phyloP scores from a whole-genome alignment of 2,888 invertebrate species.

The Limnephilus marmoratus region DNA sequence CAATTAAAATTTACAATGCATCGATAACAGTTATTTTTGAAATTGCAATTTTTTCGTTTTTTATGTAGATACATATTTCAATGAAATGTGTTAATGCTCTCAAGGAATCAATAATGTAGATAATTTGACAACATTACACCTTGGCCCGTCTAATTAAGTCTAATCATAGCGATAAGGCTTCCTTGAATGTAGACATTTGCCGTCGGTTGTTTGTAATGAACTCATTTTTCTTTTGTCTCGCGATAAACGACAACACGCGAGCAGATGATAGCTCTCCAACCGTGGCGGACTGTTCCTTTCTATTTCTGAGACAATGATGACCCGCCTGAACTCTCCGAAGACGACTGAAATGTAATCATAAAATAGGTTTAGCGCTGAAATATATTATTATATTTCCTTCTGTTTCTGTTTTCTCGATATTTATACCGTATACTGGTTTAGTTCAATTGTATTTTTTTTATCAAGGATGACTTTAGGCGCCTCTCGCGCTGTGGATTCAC shows the following conservation, averaged over 20 bases:
- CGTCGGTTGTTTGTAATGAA: background rate
- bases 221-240: conserved; percentile 24
- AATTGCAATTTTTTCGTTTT: background rate
- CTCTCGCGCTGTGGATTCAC: no score
- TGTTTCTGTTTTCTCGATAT: background rate
- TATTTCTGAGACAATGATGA: conserved; percentile 19
- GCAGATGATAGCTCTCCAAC: background rate
- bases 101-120: background rate
- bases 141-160: background rate
- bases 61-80: background rate
- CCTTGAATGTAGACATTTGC: no score
- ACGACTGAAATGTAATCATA: background rate
- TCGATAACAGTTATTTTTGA: background rate
- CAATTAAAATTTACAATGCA: background rate
- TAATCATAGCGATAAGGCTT: background rate
- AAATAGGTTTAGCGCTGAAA: background rate
- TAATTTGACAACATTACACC: background rate
- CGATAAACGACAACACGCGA: conserved; percentile 8
- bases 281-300: conserved; percentile 26
- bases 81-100: background rate
- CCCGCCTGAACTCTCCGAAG: background rate
- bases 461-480: background rate
- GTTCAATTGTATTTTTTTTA: background rate
- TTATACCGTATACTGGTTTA: background rate
- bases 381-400: background rate